Evolutionary conservation across 1,140 invertebrate species (phyloP), one percentile per base, ranked within the genome.

Genomic region (Drosophila tropicalis): DNA sequence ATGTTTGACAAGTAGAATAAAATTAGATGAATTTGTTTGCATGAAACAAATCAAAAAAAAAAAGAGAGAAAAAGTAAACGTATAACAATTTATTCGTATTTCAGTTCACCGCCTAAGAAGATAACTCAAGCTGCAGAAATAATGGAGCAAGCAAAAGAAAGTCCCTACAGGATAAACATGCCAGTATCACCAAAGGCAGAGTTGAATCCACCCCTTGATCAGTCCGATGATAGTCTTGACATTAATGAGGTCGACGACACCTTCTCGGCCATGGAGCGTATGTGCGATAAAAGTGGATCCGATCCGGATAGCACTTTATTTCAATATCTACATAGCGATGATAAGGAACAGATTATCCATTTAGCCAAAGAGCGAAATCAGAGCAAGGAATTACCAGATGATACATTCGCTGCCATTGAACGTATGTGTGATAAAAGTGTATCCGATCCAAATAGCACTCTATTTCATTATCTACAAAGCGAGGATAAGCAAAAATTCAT

Each of bases 271-370:
- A 69, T 91, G 13, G 91, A 92, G 36, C 76, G 76, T 9, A 92
- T 92, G 85, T 92, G 91, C 44, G 78, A 92, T 34, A 91, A 91
- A 61, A 89, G 91, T 1, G 82, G 51, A 0, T 92, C 91, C 7
- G 91, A 92, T 76, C 91, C 91, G 0, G 72, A 92, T 40, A 92
- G 78, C 71, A 92, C 89, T 4, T 61, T 91, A 1, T 92, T 92
- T 15, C 80, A 89, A 51, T 89, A 89, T 65, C n/a, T 89, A 25
- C 64, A 89, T 56, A 84, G 85, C 36, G 69, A 81, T 6, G 71
- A 89, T 34, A 83, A 79, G 39, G 77, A 82, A 6, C 58, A 83
- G 32, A 57, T 91, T 5, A 29, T 91, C 34, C 79, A 79, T 6
- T 29, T 66, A 34, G 79, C 72, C 25, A 91, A 90, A 62, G 70